Percentiles rank a stretch among this genome's conserved stretches.
phyloP scores from a whole-genome alignment of 2,797 vertebrate genomes.

The Eupleurogrammus muticus region DNA sequence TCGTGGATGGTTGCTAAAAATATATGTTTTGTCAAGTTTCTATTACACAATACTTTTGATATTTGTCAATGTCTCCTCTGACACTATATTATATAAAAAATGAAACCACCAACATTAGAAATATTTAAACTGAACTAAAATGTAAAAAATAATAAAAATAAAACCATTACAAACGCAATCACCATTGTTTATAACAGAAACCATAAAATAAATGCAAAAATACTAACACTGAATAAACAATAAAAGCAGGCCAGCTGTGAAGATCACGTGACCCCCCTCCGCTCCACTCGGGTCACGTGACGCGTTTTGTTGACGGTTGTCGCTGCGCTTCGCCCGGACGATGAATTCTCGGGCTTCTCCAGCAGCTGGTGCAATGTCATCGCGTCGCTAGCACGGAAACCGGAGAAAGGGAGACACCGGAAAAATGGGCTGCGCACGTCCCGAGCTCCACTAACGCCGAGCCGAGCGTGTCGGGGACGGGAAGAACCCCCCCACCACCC shows the following conservation, averaged over 20 bases:
- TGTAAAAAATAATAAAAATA: too few relatives aligned
- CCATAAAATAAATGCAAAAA: too few relatives aligned
- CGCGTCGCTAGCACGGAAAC: conserved; percentile 42
- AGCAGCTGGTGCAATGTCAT: conserved; percentile 80
- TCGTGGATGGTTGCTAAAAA: too few relatives aligned
- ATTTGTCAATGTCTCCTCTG: too few relatives aligned
- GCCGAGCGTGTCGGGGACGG: conserved; percentile 24
- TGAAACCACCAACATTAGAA: too few relatives aligned
- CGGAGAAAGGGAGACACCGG: not conserved
- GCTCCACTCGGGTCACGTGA: conserved; percentile 73
- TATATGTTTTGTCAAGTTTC: too few relatives aligned
- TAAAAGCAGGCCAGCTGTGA: conserved; percentile 12
- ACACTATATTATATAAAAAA: too few relatives aligned
- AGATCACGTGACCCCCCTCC: conserved; percentile 68
- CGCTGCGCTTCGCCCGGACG: conserved; percentile 47
- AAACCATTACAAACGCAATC: too few relatives aligned
- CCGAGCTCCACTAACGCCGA: conserved; percentile 7
- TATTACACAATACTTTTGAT: too few relatives aligned
- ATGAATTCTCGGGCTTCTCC: conserved; percentile 46
- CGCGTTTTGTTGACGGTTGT: conserved; percentile 77
- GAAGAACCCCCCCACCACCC: conserved; percentile 16
- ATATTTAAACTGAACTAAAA: too few relatives aligned
- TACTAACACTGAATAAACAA: too few relatives aligned
- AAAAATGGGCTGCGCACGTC: conserved; percentile 7
- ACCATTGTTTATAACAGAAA: too few relatives aligned